Evolutionary conservation across 2,113 vertebrate genomes (phyloP).

Genomic region (Recurvirostra avosetta): DNA sequence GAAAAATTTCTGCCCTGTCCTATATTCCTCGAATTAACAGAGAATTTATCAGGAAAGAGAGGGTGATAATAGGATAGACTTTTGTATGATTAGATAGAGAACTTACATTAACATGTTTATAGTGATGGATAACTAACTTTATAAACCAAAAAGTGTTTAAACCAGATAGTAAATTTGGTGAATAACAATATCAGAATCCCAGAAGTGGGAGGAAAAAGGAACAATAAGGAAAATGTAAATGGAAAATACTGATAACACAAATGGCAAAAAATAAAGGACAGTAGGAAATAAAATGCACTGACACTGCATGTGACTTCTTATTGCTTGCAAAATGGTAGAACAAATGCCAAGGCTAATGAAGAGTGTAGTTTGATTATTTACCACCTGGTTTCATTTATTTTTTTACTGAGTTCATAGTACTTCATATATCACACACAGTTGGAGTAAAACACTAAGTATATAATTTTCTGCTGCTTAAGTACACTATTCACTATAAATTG

Average conservation of each 20-base stretch:
- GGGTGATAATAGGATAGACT: background rate
- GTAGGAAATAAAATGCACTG: background rate
- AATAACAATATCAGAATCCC: background rate
- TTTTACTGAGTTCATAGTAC: background rate
- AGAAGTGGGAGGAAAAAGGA: background rate
- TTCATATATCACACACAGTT: background rate
- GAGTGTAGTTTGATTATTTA: constrained; percentile 14
- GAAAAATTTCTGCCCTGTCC: background rate
- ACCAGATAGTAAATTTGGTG: background rate
- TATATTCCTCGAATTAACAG: background rate
- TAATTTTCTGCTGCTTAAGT: constrained; percentile 34
- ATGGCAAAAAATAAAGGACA: background rate
- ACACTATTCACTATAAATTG: constrained; percentile 4
- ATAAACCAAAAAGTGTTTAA: background rate
- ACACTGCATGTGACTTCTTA: background rate
- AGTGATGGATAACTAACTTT: background rate
- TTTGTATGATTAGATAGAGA: background rate
- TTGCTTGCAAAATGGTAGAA: background rate
- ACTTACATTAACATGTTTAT: background rate
- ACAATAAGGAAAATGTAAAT: background rate
- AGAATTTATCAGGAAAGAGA: background rate
- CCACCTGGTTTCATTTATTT: background rate
- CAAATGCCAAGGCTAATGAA: constrained; percentile 1
- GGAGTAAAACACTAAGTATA: background rate
- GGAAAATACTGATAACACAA: background rate